phyloP scores from a whole-genome alignment of 2,113 vertebrate genomes.

The Corydoras sp. region DNA sequence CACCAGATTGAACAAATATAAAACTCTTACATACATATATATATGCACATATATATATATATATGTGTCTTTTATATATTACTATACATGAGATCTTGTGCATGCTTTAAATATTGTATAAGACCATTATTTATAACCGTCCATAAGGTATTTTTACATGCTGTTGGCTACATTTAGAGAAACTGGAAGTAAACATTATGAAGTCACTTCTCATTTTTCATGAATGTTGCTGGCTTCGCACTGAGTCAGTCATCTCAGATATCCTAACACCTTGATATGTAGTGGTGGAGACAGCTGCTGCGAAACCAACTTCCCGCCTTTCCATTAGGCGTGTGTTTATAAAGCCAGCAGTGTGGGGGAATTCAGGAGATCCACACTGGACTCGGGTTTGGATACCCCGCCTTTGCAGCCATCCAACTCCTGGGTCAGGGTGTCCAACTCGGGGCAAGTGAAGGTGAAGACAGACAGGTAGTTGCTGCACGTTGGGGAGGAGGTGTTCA shows the following conservation, averaged over 20 bases:
- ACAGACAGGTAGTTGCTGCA: slow-evolving; percentile 89
- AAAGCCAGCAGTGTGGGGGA: slow-evolving; percentile 94
- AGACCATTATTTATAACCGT: slow-evolving; percentile 72
- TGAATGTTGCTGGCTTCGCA: slow-evolving; percentile 28
- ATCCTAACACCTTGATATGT: slow-evolving; percentile 46
- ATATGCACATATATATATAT: slow-evolving; percentile 29
- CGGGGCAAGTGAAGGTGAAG: slow-evolving; percentile 90
- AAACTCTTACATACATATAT: slow-evolving; percentile 54
- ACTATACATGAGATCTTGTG: slow-evolving; percentile 68
- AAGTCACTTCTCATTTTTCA: no score
- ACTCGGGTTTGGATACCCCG: slow-evolving; percentile 83
- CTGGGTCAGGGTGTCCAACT: slow-evolving; percentile 84
- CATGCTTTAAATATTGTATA: slow-evolving; percentile 83
- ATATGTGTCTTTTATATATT: slow-evolving; percentile 43
- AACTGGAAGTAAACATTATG: slow-evolving; percentile 63
- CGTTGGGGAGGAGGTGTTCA: slow-evolving; percentile 84
- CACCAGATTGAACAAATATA: slow-evolving; percentile 72
- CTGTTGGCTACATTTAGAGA: slow-evolving; percentile 83
- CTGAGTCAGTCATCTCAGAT: slow-evolving; percentile 44
- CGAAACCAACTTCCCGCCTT: slow-evolving; percentile 36
- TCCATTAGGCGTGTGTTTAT: slow-evolving; percentile 60
- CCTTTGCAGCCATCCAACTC: slow-evolving; percentile 79
- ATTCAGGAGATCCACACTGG: slow-evolving; percentile 87
- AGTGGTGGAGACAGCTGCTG: slow-evolving; percentile 40
- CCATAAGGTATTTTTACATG: slow-evolving; percentile 80